These are phyloP conservation scores for Sebastes diploproa DNA, from an alignment of 2,797 vertebrate species.

Conservation along the genomic window DNA sequence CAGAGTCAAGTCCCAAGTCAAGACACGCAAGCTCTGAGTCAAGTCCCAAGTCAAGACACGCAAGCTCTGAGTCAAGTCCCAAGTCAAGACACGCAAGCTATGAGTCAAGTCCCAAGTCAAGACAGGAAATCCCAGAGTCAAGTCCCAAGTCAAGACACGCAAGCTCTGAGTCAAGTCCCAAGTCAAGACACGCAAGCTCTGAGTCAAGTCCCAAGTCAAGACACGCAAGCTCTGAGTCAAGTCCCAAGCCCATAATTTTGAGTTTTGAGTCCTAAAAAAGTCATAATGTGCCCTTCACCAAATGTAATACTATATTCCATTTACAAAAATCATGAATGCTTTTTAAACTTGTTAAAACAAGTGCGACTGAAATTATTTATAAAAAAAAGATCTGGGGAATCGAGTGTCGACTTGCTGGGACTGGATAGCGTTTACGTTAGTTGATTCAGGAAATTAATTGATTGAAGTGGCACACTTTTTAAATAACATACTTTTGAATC, in stretches of 20 bases:
- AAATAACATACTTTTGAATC: too few relatives aligned
- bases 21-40: fast-evolving
- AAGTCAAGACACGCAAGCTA: fast-evolving
- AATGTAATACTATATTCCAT: not conserved
- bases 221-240: too few relatives aligned
- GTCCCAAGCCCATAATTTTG: not conserved
- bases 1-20: too few relatives aligned
- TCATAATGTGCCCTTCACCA: not conserved
- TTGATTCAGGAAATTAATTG: not conserved
- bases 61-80: too few relatives aligned
- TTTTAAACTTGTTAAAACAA: not conserved
- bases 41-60: too few relatives aligned
- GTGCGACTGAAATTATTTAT: not conserved
- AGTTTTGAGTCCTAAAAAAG: not conserved
- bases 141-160: too few relatives aligned
- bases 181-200: too few relatives aligned
- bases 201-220: too few relatives aligned
- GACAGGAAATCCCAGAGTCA: too few relatives aligned
- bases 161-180: too few relatives aligned
- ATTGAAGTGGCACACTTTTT: too few relatives aligned
- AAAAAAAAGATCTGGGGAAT: not conserved
- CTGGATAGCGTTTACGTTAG: not conserved
- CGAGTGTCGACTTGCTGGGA: not conserved
- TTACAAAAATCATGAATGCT: not conserved
- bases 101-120: too few relatives aligned